Conservation (phyloP, 2,888 invertebrate genomes). For the Cantharis flavilabris region DNA sequence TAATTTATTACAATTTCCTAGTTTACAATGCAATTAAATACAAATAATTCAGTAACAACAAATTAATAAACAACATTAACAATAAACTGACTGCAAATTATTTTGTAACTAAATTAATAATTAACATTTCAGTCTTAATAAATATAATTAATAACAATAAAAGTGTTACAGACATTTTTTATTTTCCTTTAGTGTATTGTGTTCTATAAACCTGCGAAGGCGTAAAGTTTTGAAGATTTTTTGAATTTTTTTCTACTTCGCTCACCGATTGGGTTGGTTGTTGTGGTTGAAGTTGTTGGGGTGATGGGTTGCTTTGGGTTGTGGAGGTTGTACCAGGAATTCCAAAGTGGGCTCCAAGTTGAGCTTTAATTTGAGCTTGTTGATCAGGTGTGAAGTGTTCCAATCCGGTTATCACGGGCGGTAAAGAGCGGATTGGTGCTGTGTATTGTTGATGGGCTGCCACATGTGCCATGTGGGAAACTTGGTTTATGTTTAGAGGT, state of each 20-base stretch:
- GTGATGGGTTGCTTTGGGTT: background rate
- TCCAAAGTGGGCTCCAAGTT: slow-evolving; percentile 48
- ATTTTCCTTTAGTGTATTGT: slow-evolving; percentile 38
- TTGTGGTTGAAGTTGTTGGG: slow-evolving; percentile 5
- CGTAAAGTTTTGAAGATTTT: slow-evolving; percentile 10
- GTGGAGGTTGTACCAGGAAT: background rate
- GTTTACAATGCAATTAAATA: background rate
- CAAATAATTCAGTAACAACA: background rate
- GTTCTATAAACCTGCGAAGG: slow-evolving; percentile 25
- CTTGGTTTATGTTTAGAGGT: slow-evolving; percentile 34
- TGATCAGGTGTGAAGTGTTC: slow-evolving; percentile 53
- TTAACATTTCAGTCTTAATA: slow-evolving; percentile 5
- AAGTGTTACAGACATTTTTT: background rate
- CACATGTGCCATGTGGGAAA: slow-evolving; percentile 43
- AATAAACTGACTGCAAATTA: background rate
- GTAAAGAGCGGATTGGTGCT: slow-evolving; percentile 36
- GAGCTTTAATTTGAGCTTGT: slow-evolving; percentile 52
- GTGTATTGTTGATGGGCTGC: background rate
- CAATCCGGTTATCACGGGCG: slow-evolving; percentile 53
- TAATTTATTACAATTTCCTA: background rate
- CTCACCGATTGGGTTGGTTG: slow-evolving; percentile 8
- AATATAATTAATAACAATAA: background rate
- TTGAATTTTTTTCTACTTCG: slow-evolving; percentile 17
- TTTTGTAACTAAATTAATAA: background rate
- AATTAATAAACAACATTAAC: background rate